Evolutionary conservation across 30 jellyfish, hydroid and myxozoan species (phyloP), one percentile per base, ranked within the genome.

Genomic region (Turritopsis rubra): DNA sequence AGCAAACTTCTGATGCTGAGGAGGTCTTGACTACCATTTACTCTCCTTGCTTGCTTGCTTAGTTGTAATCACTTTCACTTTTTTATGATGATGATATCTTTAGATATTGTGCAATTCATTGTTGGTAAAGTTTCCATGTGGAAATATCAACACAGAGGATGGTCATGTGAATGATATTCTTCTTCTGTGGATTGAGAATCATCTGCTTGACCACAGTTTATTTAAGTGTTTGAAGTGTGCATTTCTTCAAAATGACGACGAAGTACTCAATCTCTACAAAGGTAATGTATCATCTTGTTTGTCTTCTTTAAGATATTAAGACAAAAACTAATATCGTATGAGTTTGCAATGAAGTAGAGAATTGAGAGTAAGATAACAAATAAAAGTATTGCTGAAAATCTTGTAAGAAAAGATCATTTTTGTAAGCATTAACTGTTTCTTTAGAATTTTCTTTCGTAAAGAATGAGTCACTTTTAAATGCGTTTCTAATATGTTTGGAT

Each of bases 381-480:
- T n/a, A n/a, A n/a, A n/a, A n/a, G n/a, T n/a, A n/a, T n/a, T n/a
- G n/a, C n/a, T n/a, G n/a, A n/a, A n/a, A n/a, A n/a, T n/a, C n/a
- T n/a, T n/a, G n/a, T n/a, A n/a, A n/a, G n/a, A n/a, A n/a, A n/a
- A n/a, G n/a, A n/a, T n/a, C n/a, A n/a, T n/a, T n/a, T n/a, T 41
- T 41, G 60, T 41, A 5, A 41, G 13, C 60, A 41, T 68, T 68
- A 7, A 8, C 30, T n/a, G 19, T 60, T 68, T 7, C 21, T 77
- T 77, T 77, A 77, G 85, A 77, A 60, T 77, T 80, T 80, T 28
- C 87, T 18, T 65, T 52, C 28, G 28, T 80, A 24, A 80, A 80
- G 77, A 80, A 80, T 53, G 65, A 80, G 26, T 41, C 54, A 22
- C 78, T 65, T 31, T 21, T 80, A 3, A 53, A 41, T 23, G 85